Evolutionary conservation across 2,797 vertebrate genomes (phyloP), one percentile per base, ranked within the genome.

Genomic region (Syngnathus acus): DNA sequence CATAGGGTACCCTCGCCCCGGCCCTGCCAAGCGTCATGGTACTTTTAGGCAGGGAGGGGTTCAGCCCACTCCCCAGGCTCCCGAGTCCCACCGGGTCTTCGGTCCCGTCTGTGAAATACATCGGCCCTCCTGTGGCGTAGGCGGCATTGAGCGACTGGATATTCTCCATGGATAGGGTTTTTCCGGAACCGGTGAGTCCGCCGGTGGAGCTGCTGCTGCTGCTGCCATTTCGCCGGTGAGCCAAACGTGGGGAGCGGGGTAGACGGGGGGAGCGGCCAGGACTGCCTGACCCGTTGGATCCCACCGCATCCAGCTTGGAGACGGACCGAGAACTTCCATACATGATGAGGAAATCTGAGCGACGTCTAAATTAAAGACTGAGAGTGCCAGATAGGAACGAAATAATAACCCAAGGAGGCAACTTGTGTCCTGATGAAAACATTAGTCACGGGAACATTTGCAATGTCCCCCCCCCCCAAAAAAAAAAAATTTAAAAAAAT

Each of bases 121-220:
- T 95, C 0, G 97, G 97, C 64, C 96, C 94, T 0, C 96, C 96
- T 0, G 95, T 98, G 55, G 97, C 96, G n/a, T 99, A 99, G 4
- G 97, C 97, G 32, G 97, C 97, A 2, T 98, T 99, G 69, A 99
- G 91, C 45, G 97, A 99, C 74, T 99, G 97, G 70, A 99, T 99
- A 77, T 99, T 99, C 84, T 99, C 97, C 97, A 99, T 99, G 32
- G 97, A 99, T 38, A 99, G 92, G 0, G 97, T 98, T 82, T 99
- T 99, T 65, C 96, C 90, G 19, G 93, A 89, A 43, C 91, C 95
- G 40, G 89, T 95, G 1, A 94, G 88, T 6, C 91, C 91, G 4
- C 93, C 89, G 38, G 93, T 93, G 68, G 96, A 97, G 13, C 96
- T 96, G 0, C 94, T 99, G 84, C 98, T 96, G 0, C 94, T 98